Evolutionary conservation across 2,797 vertebrate species (phyloP).

Genomic region (Limnodromus scolopaceus): DNA sequence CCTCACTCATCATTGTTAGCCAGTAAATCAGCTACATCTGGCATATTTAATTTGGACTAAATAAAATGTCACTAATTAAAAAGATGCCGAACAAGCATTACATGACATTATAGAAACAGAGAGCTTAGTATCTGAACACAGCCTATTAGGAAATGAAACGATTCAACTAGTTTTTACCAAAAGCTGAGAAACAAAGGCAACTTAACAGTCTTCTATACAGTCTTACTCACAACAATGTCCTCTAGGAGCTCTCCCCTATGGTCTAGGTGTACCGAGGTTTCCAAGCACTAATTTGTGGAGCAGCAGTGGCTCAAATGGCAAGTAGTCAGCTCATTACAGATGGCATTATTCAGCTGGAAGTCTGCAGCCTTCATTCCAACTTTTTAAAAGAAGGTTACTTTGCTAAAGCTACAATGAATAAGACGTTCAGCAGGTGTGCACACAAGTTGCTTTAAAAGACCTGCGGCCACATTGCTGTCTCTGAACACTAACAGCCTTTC

Average conservation of each 20-base stretch:
- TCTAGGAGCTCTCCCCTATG: not conserved
- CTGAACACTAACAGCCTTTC: not conserved
- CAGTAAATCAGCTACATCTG: slow-evolving; percentile 51
- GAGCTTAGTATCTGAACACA: not conserved
- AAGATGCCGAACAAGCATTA: slow-evolving; percentile 17
- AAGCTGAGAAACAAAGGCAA: slow-evolving; percentile 46
- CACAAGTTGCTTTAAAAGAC: not conserved
- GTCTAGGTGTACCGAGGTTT: not conserved
- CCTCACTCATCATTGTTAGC: slow-evolving; percentile 46
- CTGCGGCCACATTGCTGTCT: not conserved
- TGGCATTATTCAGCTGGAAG: not conserved
- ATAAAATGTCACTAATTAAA: slow-evolving; percentile 60
- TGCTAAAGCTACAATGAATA: not conserved
- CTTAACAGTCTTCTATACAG: not conserved
- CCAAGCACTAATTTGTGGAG: slow-evolving; percentile 17
- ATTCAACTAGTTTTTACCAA: slow-evolving; percentile 15
- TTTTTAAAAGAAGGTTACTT: slow-evolving; percentile 26
- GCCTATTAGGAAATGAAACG: slow-evolving; percentile 15
- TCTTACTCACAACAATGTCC: not conserved
- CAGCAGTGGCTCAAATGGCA: not conserved
- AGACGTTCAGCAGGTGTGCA: not conserved
- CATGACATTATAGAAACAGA: slow-evolving; percentile 31
- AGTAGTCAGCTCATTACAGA: slow-evolving; percentile 25
- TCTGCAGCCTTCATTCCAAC: not conserved
- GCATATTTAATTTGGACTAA: slow-evolving; percentile 52